Conservation (phyloP, 1,140 invertebrate genomes). For the Dreissena rostriformis region DNA sequence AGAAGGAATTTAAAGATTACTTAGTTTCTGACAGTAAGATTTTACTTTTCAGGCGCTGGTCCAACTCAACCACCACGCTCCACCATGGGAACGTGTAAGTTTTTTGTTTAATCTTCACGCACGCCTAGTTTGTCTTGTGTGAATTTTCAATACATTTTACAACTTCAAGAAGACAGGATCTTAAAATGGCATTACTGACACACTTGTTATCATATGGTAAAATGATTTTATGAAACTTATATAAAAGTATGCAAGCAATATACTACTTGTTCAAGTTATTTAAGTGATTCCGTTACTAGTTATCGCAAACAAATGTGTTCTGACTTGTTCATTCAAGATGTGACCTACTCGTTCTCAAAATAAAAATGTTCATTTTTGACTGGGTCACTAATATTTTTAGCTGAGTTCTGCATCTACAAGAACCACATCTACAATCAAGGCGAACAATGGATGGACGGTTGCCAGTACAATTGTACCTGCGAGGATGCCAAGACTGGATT, state of each 20-base stretch:
- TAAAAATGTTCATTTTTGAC: too few species aligned
- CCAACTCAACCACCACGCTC: slow-evolving; percentile 11
- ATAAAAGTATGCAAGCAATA: not conserved
- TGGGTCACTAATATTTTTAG: not conserved
- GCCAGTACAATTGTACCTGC: slow-evolving; percentile 54
- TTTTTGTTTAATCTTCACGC: not conserved
- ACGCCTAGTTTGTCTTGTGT: not conserved
- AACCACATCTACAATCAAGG: slow-evolving; percentile 37
- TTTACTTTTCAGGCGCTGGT: slow-evolving; percentile 11
- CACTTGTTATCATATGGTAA: not conserved
- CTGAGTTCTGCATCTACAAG: slow-evolving; percentile 49
- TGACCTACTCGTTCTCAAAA: too few species aligned
- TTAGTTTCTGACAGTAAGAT: not conserved
- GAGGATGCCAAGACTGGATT: slow-evolving; percentile 55
- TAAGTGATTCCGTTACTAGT: not conserved
- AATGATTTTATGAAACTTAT: not conserved
- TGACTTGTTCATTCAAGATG: too few species aligned
- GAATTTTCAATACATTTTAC: too few species aligned
- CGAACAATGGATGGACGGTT: slow-evolving; percentile 45
- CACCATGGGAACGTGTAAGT: slow-evolving; percentile 17
- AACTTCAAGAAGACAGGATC: not conserved
- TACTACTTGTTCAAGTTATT: not conserved
- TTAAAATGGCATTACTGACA: not conserved
- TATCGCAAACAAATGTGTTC: too few species aligned
- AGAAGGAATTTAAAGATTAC: too few species aligned